phyloP scores from a whole-genome alignment of 2,888 invertebrate genomes.

The Brenthis daphne region DNA sequence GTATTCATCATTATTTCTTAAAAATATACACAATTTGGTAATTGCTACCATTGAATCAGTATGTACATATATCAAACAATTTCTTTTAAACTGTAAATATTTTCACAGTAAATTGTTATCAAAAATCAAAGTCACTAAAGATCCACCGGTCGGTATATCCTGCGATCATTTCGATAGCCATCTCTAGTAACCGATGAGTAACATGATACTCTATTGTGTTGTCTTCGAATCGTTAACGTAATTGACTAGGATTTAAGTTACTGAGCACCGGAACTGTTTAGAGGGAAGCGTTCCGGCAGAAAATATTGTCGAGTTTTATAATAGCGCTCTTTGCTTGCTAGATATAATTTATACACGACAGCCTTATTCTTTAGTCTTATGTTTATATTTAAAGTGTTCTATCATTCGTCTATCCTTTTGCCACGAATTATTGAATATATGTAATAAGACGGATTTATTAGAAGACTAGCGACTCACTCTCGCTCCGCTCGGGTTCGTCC shows the following conservation, averaged over 20 bases:
- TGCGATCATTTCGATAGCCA: conserved; percentile 34
- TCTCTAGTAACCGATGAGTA: conserved; percentile 62
- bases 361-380: too few species aligned
- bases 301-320: conserved; percentile 2
- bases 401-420: too few species aligned
- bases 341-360: not conserved
- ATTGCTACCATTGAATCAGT: too few species aligned
- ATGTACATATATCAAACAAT: not conserved
- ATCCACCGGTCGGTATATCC: conserved; percentile 26
- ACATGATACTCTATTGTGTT: conserved; percentile 71
- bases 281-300: conserved; percentile 16
- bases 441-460: too few species aligned
- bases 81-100: conserved; percentile 7
- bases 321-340: not conserved
- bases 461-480: too few species aligned
- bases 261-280: conserved; percentile 41
- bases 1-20: too few species aligned
- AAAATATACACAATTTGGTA: too few species aligned
- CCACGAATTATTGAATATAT: too few species aligned
- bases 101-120: conserved; percentile 25
- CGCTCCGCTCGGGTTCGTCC: too few species aligned
- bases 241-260: conserved; percentile 68
- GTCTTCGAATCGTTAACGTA: conserved; percentile 59
- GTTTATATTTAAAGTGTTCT: too few species aligned
- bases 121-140: conserved; percentile 21